Conservation (phyloP, 2,888 invertebrate species). For the Sialis lutaria region DNA sequence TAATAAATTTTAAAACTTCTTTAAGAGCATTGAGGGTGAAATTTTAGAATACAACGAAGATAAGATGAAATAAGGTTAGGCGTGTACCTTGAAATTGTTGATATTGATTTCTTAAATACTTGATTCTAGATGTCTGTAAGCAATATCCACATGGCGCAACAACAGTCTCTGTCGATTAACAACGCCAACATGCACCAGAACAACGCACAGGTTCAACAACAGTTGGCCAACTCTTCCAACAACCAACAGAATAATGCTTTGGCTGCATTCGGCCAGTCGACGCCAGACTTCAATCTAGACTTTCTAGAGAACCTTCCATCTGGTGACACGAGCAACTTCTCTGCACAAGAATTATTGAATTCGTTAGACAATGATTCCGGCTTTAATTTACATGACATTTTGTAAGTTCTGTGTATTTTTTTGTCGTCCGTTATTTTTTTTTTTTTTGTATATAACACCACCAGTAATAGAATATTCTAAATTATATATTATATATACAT, state of each 20-base stretch:
- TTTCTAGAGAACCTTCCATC: slow-evolving; percentile 69
- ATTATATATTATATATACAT: not conserved
- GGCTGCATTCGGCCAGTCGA: slow-evolving; percentile 31
- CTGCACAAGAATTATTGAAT: slow-evolving; percentile 67
- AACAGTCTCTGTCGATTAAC: slow-evolving; percentile 41
- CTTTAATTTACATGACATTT: slow-evolving; percentile 32
- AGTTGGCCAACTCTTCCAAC: slow-evolving; percentile 11
- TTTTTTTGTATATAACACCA: too few relatives aligned
- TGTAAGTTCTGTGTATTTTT: not conserved
- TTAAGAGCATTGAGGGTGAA: too few relatives aligned
- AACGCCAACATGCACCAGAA: slow-evolving; percentile 13
- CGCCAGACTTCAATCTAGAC: slow-evolving; percentile 62
- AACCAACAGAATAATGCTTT: slow-evolving; percentile 18
- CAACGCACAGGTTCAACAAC: slow-evolving; percentile 15
- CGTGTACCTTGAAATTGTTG: not conserved
- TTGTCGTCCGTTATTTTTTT: not conserved
- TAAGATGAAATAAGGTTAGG: too few relatives aligned
- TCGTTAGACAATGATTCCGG: slow-evolving; percentile 60
- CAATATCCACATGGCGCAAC: slow-evolving; percentile 52
- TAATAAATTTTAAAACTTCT: slow-evolving; percentile 1
- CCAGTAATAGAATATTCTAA: too few relatives aligned
- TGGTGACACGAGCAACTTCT: slow-evolving; percentile 56
- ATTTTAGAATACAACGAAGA: too few relatives aligned
- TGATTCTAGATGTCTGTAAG: slow-evolving; percentile 34
- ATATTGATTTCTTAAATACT: slow-evolving; percentile 5